phyloP scores from a whole-genome alignment of 2,888 invertebrate species.

The Sarcophaga subvicina region DNA sequence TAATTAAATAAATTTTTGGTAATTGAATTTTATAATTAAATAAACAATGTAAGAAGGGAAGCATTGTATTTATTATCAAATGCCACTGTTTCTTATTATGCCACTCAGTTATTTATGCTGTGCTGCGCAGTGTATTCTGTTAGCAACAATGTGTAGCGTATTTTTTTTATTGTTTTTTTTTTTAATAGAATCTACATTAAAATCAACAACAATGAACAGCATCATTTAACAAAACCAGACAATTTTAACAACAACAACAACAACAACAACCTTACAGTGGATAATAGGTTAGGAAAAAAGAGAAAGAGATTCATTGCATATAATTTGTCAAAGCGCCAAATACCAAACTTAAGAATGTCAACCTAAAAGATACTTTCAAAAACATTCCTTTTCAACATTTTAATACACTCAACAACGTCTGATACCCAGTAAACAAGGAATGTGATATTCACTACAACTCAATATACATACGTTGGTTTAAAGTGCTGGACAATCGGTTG shows the following conservation, averaged over 20 bases:
- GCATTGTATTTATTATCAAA: no score
- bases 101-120: no score
- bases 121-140: constrained; percentile 15
- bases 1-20: constrained; percentile 58
- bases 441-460: no score
- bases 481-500: no score
- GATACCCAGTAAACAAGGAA: no score
- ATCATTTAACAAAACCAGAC: constrained; percentile 45
- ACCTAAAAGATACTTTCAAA: constrained; percentile 59
- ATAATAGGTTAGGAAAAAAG: not conserved
- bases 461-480: no score
- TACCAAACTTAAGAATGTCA: constrained; percentile 68
- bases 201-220: constrained; percentile 16
- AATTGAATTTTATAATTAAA: constrained; percentile 66
- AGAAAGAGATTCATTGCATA: constrained; percentile 42
- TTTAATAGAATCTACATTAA: constrained; percentile 45
- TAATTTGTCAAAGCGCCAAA: constrained; percentile 69
- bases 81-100: no score
- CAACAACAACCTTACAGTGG: constrained; percentile 1
- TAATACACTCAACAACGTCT: constrained; percentile 14
- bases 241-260: constrained; percentile 1
- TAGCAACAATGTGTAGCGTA: constrained; percentile 5
- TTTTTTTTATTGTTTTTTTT: not conserved
- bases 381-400: constrained; percentile 52
- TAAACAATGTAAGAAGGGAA: constrained; percentile 40